Evolutionary conservation across 2,113 vertebrate species (phyloP).

Genomic region (Protobothrops flavoviridis): DNA sequence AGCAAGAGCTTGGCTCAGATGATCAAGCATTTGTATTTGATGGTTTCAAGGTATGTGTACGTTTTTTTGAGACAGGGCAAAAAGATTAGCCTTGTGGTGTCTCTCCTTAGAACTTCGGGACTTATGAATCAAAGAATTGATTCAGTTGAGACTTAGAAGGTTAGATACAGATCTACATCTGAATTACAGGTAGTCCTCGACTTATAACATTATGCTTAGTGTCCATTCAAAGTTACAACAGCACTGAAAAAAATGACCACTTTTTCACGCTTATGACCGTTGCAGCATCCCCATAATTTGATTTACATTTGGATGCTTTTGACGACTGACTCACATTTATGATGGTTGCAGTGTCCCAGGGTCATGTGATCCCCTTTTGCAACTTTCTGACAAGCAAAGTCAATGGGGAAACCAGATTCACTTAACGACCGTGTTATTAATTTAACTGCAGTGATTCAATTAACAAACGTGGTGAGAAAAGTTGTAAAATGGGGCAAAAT

Average conservation of each 20-base stretch:
- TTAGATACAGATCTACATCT: not conserved
- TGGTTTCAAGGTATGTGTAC: slow-evolving; percentile 86
- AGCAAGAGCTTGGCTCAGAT: slow-evolving; percentile 90
- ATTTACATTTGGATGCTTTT: not conserved
- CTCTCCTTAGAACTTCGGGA: not conserved
- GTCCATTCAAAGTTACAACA: not conserved
- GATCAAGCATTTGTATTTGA: slow-evolving; percentile 94
- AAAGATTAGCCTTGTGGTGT: not conserved
- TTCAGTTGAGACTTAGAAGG: not conserved
- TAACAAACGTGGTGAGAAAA: not conserved
- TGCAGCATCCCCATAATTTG: not conserved
- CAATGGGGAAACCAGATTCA: not conserved
- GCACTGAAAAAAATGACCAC: not conserved
- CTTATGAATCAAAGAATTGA: not conserved
- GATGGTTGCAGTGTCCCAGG: not conserved
- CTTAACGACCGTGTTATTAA: not conserved
- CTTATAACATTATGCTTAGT: not conserved
- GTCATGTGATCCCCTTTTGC: not conserved
- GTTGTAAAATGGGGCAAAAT: not conserved
- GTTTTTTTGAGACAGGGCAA: not conserved
- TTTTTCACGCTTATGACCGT: not conserved
- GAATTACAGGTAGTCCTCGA: not conserved
- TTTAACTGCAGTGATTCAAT: not conserved
- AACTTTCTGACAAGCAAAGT: not conserved
- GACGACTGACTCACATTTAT: not conserved